Evolutionary conservation across 2,888 invertebrate genomes (phyloP), one percentile per base, ranked within the genome.

Genomic region (Ryuthela nishihirai): DNA sequence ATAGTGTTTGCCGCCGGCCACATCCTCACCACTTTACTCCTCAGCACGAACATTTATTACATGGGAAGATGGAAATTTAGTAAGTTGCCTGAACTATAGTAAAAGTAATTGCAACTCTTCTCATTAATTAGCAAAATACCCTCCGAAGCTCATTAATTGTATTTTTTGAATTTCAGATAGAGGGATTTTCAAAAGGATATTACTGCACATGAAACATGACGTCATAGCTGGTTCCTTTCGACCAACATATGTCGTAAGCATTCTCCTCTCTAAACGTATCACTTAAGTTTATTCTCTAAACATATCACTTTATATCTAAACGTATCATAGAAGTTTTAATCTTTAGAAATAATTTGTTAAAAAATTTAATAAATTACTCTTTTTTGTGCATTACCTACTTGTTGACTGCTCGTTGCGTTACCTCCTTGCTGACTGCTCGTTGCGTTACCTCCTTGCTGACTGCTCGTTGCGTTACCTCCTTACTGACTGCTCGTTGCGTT

Each of bases 1-100:
- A 77, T 83, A 23, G 50, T 81, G 15, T 90, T 90, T 75, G 83
- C 86, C 0, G 70, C 84, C 0, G 70, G 62, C 15, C 67, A 68
- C 43, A 42, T 64, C 15, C 25, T 52, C 38, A 43, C 55, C 3
- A 65, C 65, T 38, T 47, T 66, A 23, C 42, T 67, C 25, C 59
- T 69, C 25, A 76, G 70, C 25, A 61, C 69, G 17, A 69, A 72
- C 47, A 83, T 88, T 69, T 87, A 87, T 74, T 87, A 85, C 71
- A 82, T 87, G 74, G 87, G 86, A 0, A 77, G 81, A 60, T 83
- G 86, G 79, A 83, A 79, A 68, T 72, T 85, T 38, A 81, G 84
- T 84, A 70, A 75, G 76, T 69, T 49, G n/a, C n/a, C n/a, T n/a
- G n/a, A n/a, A n/a, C n/a, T n/a, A n/a, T n/a, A n/a, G n/a, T n/a